Evolutionary conservation across 2,797 vertebrate species (phyloP).

Genomic region (Nothura maculosa): DNA sequence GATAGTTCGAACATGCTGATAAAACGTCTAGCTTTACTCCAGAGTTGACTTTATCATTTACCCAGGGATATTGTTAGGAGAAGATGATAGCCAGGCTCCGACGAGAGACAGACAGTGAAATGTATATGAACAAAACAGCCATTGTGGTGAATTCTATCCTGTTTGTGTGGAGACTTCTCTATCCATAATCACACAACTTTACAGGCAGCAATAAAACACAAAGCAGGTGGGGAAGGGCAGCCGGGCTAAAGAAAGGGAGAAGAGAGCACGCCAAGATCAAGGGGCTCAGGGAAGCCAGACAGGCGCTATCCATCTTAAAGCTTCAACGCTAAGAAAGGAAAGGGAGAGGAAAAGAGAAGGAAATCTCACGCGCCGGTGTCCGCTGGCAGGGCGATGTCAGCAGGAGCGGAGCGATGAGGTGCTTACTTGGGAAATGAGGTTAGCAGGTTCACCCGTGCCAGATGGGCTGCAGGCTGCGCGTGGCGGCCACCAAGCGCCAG

Average conservation of each 20-base stretch:
- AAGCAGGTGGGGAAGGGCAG: not conserved
- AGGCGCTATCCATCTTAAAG: constrained; percentile 24
- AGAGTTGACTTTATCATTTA: constrained; percentile 86
- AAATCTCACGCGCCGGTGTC: constrained; percentile 13
- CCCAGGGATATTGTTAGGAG: constrained; percentile 84
- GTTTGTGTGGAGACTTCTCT: constrained; percentile 78
- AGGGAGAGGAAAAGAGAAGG: constrained; percentile 10
- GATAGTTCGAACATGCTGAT: constrained; percentile 84
- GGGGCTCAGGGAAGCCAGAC: constrained; percentile 3
- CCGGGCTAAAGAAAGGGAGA: constrained; percentile 17
- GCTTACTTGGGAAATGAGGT: constrained; percentile 43
- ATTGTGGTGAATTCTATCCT: constrained; percentile 77
- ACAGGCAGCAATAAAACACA: constrained; percentile 71
- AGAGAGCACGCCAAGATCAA: constrained; percentile 35
- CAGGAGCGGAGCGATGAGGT: constrained; percentile 45
- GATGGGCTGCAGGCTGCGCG: constrained; percentile 49
- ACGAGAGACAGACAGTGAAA: constrained; percentile 82
- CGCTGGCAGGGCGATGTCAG: not conserved
- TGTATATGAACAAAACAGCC: constrained; percentile 81
- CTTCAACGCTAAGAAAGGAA: constrained; percentile 2
- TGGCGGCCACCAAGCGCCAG: constrained; percentile 22
- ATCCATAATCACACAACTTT: constrained; percentile 70
- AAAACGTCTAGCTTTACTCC: constrained; percentile 84
- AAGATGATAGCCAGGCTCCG: constrained; percentile 81
- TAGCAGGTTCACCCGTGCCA: constrained; percentile 63